Evolutionary conservation across 2,888 invertebrate species (phyloP), one percentile per base, ranked within the genome.

Genomic region (Eupithecia dodoneata): DNA sequence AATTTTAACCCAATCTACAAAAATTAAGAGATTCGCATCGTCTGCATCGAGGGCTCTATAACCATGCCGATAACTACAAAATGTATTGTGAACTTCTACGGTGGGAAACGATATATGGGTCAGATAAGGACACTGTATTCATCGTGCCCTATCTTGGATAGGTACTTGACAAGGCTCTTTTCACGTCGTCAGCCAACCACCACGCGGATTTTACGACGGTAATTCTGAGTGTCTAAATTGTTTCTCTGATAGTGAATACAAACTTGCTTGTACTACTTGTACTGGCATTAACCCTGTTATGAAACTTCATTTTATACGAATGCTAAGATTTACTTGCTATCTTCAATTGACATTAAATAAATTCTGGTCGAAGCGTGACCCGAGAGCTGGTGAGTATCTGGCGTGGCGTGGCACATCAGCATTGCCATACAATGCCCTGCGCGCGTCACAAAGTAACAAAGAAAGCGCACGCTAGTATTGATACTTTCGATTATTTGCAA

Each of bases 111-210:
- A 84, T 85, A 82, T 83, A 80, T 81, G 81, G 83, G 82, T 80
- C 81, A 86, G 86, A 87, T 87, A 87, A 85, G 83, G 77, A 82
- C 78, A 80, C 81, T 82, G 82, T 85, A 85, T 84, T 82, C 81
- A 83, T 78, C 83, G 85, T 85, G 84, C 84, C 82, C 82, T 85
- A 87, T 87, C 85, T 83, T 77, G 47, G 67, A 79, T 82, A 79
- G 67, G 79, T 82, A 79, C 83, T 82, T 79, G 82, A 82, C 80
- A 80, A 75, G 71, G 77, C 67, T 73, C 71, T 79, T 79, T 70
- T 74, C 80, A 73, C 76, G 79, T 76, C 81, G 79, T 79, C 75
- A 73, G 69, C 77, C 13, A 74, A 74, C 78, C n/a, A 81, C 79
- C 75, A 71, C 71, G 79, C 65, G 71, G 76, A 76, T 76, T 79